Conservation (phyloP, 2,888 invertebrate species). For the Esperia sulphurella region DNA sequence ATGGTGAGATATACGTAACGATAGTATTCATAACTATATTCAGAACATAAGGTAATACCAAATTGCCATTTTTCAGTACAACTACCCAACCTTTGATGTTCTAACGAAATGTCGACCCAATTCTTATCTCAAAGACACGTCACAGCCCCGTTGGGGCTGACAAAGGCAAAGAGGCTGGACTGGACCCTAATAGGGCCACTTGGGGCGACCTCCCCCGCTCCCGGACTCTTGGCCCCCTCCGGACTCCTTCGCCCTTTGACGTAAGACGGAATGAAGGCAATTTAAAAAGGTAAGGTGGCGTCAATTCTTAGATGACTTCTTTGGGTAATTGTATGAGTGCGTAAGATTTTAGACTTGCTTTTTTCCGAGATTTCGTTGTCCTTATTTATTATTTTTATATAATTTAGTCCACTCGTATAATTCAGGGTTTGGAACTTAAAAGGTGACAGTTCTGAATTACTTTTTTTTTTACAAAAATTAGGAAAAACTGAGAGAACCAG, state of each 20-base stretch:
- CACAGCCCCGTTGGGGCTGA: slow-evolving; percentile 41
- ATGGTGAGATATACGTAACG: too few species aligned
- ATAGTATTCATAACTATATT: neutral
- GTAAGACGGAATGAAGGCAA: slow-evolving; percentile 60
- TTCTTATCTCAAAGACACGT: slow-evolving; percentile 74
- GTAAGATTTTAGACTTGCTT: too few species aligned
- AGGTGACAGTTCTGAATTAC: too few species aligned
- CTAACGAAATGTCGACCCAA: slow-evolving; percentile 57
- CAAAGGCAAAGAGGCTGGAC: slow-evolving; percentile 50
- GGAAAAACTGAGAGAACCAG: too few species aligned
- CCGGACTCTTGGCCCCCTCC: slow-evolving; percentile 17
- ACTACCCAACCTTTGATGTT: slow-evolving; percentile 52
- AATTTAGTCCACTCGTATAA: too few species aligned
- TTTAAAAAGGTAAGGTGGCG: slow-evolving; percentile 48
- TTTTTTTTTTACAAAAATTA: too few species aligned
- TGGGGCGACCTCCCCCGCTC: slow-evolving; percentile 37
- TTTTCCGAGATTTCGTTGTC: too few species aligned
- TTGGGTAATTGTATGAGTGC: neutral
- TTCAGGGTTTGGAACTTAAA: too few species aligned
- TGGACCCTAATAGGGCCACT: slow-evolving; percentile 71
- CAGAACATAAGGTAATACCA: neutral
- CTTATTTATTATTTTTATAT: too few species aligned
- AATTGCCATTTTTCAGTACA: slow-evolving; percentile 8
- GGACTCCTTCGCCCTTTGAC: slow-evolving; percentile 54
- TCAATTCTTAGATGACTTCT: neutral